Percentiles rank a stretch among this genome's conserved stretches.
phyloP scores from a whole-genome alignment of 2,797 vertebrate species.

The Mus spretus region DNA sequence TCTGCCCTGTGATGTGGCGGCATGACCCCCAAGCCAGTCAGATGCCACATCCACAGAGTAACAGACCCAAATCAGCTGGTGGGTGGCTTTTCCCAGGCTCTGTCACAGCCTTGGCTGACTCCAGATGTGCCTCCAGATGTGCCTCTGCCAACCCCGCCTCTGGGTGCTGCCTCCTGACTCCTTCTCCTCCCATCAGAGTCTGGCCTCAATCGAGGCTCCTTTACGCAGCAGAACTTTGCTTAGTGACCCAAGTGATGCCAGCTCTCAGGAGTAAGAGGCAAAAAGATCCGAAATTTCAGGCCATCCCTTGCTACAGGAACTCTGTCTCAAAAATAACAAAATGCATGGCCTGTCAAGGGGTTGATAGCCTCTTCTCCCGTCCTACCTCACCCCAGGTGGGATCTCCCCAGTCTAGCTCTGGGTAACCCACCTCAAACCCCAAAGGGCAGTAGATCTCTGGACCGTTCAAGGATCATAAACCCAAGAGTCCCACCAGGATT shows the following conservation, averaged over 20 bases:
- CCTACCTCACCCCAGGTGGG: neutral
- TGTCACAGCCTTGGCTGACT: neutral
- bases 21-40: neutral
- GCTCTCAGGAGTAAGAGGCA: neutral
- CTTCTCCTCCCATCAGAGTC: neutral
- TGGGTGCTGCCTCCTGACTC: neutral
- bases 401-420: too few species aligned
- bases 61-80: neutral
- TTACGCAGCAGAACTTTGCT: neutral
- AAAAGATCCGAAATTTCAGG: neutral
- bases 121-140: neutral
- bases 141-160: neutral
- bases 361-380: neutral
- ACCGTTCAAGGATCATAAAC: slow-evolving; percentile 24
- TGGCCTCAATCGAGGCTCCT: neutral
- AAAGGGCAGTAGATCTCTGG: neutral
- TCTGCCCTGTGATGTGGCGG: neutral
- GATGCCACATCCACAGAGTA: neutral
- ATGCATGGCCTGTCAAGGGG: neutral
- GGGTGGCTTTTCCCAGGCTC: neutral
- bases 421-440: too few species aligned
- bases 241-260: neutral
- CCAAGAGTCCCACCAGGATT: neutral
- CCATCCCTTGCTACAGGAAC: neutral
- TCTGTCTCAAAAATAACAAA: neutral